phyloP scores from a whole-genome alignment of 2,888 invertebrate genomes.

The Hoplodrina blanda region DNA sequence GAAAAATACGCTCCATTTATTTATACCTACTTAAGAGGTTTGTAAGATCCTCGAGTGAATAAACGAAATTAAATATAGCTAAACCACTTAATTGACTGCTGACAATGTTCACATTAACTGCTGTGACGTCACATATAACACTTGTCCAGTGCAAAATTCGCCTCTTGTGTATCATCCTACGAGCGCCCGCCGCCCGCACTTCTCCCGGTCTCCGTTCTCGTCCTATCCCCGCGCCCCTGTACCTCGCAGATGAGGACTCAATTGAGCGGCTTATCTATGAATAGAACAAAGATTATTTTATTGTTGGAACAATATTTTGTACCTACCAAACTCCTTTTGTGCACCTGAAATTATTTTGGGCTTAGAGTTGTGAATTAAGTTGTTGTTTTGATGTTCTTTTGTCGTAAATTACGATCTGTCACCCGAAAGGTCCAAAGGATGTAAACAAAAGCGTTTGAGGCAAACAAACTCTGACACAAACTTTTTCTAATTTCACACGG shows the following conservation, averaged over 20 bases:
- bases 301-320: background rate
- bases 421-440: background rate
- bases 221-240: too few relatives aligned
- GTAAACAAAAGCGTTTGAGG: background rate
- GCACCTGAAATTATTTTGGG: too few relatives aligned
- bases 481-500: background rate
- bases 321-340: background rate
- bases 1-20: conserved; percentile 26
- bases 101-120: too few relatives aligned
- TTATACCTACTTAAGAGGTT: conserved; percentile 2
- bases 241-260: too few relatives aligned
- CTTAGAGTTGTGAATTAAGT: background rate
- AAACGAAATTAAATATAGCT: background rate
- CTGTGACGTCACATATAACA: too few relatives aligned
- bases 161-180: too few relatives aligned
- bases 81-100: too few relatives aligned
- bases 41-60: conserved; percentile 7
- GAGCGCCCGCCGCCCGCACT: too few relatives aligned
- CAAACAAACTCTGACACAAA: background rate
- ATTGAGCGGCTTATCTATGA: too few relatives aligned
- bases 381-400: background rate
- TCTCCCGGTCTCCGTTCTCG: too few relatives aligned
- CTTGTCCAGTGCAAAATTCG: too few relatives aligned
- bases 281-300: conserved; percentile 4
- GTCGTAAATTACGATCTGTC: background rate